These are phyloP conservation scores for Endomychus coccineus DNA, from an alignment of 2,888 invertebrate species.

Conservation along the genomic window DNA sequence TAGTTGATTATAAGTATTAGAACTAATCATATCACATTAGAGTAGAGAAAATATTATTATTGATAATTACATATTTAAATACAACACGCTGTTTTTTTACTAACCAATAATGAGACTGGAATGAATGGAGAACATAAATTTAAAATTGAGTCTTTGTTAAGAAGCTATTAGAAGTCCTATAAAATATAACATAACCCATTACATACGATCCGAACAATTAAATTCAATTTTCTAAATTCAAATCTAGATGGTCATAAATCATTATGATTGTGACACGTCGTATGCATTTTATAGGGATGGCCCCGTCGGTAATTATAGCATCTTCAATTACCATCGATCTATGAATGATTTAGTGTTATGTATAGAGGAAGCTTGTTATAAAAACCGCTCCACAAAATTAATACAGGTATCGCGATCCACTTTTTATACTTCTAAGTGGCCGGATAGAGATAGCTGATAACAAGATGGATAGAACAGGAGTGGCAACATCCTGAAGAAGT, in stretches of 20 bases:
- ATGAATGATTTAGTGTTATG: constrained; percentile 14
- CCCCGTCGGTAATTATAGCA: too few relatives aligned
- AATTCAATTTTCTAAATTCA: constrained; percentile 20
- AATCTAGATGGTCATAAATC: constrained; percentile 19
- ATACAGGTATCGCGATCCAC: constrained; percentile 11
- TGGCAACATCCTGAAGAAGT: constrained; percentile 15
- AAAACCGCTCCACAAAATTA: constrained; percentile 11
- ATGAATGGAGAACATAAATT: too few relatives aligned
- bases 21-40: too few relatives aligned
- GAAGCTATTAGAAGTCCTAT: background rate
- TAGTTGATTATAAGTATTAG: too few relatives aligned
- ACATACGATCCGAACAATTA: constrained; percentile 17
- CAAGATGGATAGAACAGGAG: constrained; percentile 15
- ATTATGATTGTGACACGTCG: constrained; percentile 7
- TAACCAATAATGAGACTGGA: too few relatives aligned
- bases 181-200: constrained; percentile 9
- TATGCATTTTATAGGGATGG: constrained; percentile 4
- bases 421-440: constrained; percentile 15
- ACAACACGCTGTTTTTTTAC: too few relatives aligned
- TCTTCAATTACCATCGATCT: constrained; percentile 12
- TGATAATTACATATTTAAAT: too few relatives aligned
- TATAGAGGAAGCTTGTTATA: constrained; percentile 6
- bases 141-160: too few relatives aligned
- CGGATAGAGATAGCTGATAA: constrained; percentile 15
- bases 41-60: too few relatives aligned